Conservation (phyloP, 2,888 invertebrate species). For the Hyposoter didymator region DNA sequence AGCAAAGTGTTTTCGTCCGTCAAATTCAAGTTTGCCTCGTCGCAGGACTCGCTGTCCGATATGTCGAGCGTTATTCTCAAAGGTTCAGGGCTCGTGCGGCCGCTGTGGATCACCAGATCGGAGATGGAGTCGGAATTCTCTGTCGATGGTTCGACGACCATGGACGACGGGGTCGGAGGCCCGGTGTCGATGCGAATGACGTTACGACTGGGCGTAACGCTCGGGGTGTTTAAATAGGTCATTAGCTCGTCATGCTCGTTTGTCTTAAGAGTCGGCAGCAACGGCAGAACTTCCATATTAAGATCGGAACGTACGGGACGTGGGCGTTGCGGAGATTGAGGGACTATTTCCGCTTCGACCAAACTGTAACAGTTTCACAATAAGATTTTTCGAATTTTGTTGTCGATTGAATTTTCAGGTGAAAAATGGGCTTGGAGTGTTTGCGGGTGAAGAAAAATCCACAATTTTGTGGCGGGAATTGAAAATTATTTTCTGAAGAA, state of each 20-base stretch:
- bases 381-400: neutral
- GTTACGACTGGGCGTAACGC: slow-evolving; percentile 70
- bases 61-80: slow-evolving; percentile 69
- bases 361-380: slow-evolving; percentile 8
- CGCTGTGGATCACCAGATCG: slow-evolving; percentile 76
- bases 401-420: neutral
- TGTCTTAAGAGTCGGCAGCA: neutral
- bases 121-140: slow-evolving; percentile 77
- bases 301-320: slow-evolving; percentile 3
- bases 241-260: slow-evolving; percentile 75
- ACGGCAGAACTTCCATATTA: neutral
- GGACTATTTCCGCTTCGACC: neutral
- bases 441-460: neutral
- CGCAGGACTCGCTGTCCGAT: slow-evolving; percentile 65
- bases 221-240: slow-evolving; percentile 74
- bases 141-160: slow-evolving; percentile 75
- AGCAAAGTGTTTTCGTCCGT: slow-evolving; percentile 76
- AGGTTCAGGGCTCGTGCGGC: slow-evolving; percentile 73
- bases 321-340: slow-evolving; percentile 45
- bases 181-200: slow-evolving; percentile 52
- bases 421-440: neutral
- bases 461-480: neutral
- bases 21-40: slow-evolving; percentile 44
- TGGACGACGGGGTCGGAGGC: slow-evolving; percentile 74
- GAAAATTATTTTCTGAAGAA: neutral